These are phyloP conservation scores for Heliconius charithonia DNA, from an alignment of 2,888 invertebrate species.

Conservation along the genomic window DNA sequence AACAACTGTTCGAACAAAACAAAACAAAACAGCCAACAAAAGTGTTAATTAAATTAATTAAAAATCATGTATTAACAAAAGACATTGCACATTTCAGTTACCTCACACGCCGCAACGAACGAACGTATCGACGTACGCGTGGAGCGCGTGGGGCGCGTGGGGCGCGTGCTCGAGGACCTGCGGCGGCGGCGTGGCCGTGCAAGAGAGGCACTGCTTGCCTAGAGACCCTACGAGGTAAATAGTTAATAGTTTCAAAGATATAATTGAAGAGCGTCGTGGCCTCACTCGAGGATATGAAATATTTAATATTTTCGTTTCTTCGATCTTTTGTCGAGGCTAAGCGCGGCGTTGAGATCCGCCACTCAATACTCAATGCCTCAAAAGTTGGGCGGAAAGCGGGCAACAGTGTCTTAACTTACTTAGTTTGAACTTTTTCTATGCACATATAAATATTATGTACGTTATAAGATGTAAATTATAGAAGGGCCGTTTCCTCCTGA, in stretches of 20 bases:
- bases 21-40: not conserved
- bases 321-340: not conserved
- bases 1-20: too few species aligned
- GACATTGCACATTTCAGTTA: conserved; percentile 44
- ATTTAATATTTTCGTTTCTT: not conserved
- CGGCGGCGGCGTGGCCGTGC: conserved; percentile 89
- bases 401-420: not conserved
- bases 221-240: conserved; percentile 79
- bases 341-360: not conserved
- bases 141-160: conserved; percentile 90
- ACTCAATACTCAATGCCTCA: too few species aligned
- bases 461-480: too few species aligned
- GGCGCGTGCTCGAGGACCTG: conserved; percentile 89
- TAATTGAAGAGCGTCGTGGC: not conserved
- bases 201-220: conserved; percentile 87
- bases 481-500: too few species aligned
- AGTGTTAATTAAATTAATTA: conserved; percentile 13
- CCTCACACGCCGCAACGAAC: conserved; percentile 60
- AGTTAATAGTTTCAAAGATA: not conserved
- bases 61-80: conserved; percentile 14
- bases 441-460: too few species aligned
- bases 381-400: not conserved
- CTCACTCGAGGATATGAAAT: not conserved
- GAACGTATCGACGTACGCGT: conserved; percentile 76
- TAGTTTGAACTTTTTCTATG: too few species aligned